These are phyloP conservation scores for Cassiopea andromeda DNA, from an alignment of 30 jellyfish, hydroid and myxozoan species.

Conservation along the genomic window DNA sequence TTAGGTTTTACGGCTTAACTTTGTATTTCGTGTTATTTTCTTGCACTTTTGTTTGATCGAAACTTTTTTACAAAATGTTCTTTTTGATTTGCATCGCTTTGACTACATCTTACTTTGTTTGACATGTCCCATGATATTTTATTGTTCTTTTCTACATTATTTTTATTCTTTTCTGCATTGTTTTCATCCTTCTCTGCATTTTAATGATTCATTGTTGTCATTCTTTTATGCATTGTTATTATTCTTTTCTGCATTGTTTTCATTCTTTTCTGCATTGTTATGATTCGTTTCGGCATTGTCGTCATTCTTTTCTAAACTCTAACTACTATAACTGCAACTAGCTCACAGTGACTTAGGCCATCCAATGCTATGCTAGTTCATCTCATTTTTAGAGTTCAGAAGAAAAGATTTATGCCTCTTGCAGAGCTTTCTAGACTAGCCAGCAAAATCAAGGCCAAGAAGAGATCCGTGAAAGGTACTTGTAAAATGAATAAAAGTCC, in stretches of 20 bases:
- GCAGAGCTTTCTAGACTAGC: conserved; percentile 90
- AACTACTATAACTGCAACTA: no score
- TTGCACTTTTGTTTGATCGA: no score
- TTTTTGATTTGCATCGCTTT: no score
- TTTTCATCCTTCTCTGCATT: not conserved
- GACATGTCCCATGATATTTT: not conserved
- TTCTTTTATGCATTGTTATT: not conserved
- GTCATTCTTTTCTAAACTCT: no score
- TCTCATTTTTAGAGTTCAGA: conserved; percentile 45
- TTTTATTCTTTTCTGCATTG: not conserved
- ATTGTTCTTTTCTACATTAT: not conserved
- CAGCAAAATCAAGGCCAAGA: conserved; percentile 80
- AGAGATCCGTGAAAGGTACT: conserved; percentile 73
- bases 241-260: not conserved
- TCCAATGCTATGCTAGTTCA: no score
- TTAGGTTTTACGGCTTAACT: no score
- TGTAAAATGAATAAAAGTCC: no score
- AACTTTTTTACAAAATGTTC: no score
- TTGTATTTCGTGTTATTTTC: no score
- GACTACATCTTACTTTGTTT: no score
- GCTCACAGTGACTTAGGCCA: no score
- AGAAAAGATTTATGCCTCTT: conserved; percentile 88
- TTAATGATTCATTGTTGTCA: not conserved
- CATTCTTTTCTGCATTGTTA: not conserved
- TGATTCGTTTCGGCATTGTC: not conserved